Evolutionary conservation across 2,888 invertebrate species (phyloP).

Genomic region (Acholoe squamosa): DNA sequence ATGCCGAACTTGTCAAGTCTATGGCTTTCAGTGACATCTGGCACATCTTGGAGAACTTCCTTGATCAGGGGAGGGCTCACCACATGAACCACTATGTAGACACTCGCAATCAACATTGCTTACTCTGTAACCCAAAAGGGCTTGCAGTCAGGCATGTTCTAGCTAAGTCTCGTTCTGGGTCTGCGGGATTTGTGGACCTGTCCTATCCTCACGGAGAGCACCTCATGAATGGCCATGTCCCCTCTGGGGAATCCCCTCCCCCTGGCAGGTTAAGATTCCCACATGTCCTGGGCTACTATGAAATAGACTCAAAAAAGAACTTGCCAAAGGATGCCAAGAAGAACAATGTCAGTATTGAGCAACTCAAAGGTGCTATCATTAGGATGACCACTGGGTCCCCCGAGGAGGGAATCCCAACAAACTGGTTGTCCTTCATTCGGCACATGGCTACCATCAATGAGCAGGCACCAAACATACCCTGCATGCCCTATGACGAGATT

Average conservation of each 20-base stretch:
- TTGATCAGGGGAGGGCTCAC: conserved; percentile 71
- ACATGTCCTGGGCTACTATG: conserved; percentile 70
- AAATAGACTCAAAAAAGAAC: conserved; percentile 71
- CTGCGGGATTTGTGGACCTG: conserved; percentile 73
- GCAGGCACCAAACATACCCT: conserved; percentile 70
- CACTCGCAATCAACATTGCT: conserved; percentile 68
- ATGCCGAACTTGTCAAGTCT: conserved; percentile 72
- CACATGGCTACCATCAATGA: conserved; percentile 71
- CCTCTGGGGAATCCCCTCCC: conserved; percentile 64
- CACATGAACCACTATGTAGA: conserved; percentile 70
- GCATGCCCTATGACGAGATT: conserved; percentile 72
- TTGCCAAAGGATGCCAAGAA: conserved; percentile 73
- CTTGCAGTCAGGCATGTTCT: conserved; percentile 70
- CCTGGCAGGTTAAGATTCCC: conserved; percentile 66
- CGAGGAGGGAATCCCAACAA: conserved; percentile 69
- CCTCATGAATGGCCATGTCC: conserved; percentile 70
- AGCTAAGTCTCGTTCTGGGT: conserved; percentile 70
- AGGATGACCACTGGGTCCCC: conserved; percentile 67
- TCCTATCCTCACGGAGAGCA: conserved; percentile 69
- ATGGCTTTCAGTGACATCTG: conserved; percentile 72
- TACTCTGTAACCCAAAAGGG: conserved; percentile 71
- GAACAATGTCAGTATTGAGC: conserved; percentile 72
- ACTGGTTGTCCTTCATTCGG: conserved; percentile 71
- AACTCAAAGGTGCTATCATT: conserved; percentile 72
- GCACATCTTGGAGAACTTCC: conserved; percentile 70